Base-by-base conservation (phyloP, 2,113 vertebrate species). In the Brachyhypopomus gauderio region DNA sequence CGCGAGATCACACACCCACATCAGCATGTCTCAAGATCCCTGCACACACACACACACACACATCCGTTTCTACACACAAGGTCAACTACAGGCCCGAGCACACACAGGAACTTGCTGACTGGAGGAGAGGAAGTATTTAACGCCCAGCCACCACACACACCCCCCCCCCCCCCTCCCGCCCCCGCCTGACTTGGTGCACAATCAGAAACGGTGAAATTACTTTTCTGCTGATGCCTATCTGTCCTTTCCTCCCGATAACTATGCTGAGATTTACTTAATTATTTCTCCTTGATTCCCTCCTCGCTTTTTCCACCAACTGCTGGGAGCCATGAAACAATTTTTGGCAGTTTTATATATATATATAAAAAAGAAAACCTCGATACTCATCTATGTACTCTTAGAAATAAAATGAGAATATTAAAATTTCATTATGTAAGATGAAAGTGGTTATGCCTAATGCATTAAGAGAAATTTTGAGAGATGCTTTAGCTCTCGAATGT, bases 81-180 rank as follows among this genome's bases (percentile, higher is more conserved):
- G 85, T 85, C 87, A 83, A 55, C 16, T 72, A 63, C 59, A 23
- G 76, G 48, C 58, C 72, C 0, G 11, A 36, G 52, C 30, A 59
- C 66, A 82, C 66, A 83, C 80, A 84, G 86, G 83, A 89, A 88
- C 87, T 22, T 81, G 87, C 88, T 89, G 90, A 90, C 85, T 22
- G 81, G 78, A 82, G 55, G n/a, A 70, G 75, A 83, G 80, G 84
- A 88, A 87, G 83, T 75, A 56, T 30, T 88, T 91, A 89, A 88
- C 84, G 86, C 86, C 75, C 86, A 19, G 71, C 85, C 87, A 79
- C 85, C 30, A 30, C 30, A 30, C 30, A 1, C 30, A 1, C 30
- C 45, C 45, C 45, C 12, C 9, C 0, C 85, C 30, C 30, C 30
- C 30, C 30, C 45, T 12, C 45, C 12, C 9, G 2, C 85, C 23